Conservation (phyloP, 2,888 invertebrate genomes). For the Lithophane ornitopus region DNA sequence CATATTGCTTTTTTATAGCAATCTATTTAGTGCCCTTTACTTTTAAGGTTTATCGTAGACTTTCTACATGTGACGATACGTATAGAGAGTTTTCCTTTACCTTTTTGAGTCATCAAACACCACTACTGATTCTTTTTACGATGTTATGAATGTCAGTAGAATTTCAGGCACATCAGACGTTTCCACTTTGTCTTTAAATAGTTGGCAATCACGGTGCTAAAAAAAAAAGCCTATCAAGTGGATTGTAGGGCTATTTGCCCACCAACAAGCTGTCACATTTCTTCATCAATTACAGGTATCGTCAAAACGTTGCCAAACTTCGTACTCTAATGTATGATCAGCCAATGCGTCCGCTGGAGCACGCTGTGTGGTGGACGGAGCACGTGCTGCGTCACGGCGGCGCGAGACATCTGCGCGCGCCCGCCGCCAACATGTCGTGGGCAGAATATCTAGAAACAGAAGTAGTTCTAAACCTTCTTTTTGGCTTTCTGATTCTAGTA, state of each 20-base stretch:
- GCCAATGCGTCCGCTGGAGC: conserved; percentile 61
- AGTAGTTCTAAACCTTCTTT: conserved; percentile 51
- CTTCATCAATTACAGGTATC: conserved; percentile 43
- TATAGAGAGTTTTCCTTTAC: not conserved
- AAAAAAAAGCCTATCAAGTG: not conserved
- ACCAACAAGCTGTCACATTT: not conserved
- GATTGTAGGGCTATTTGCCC: not conserved
- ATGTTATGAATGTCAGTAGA: not conserved
- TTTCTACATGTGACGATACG: no score
- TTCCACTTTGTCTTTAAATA: not conserved
- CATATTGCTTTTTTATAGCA: no score
- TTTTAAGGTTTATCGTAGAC: no score
- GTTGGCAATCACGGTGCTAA: not conserved
- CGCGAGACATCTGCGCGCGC: not conserved
- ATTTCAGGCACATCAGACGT: not conserved
- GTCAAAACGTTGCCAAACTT: conserved; percentile 44
- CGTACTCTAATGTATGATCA: conserved; percentile 26
- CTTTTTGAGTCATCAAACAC: not conserved
- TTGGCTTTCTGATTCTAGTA: conserved; percentile 32
- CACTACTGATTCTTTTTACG: not conserved
- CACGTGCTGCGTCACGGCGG: conserved; percentile 9
- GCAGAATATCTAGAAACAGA: conserved; percentile 65
- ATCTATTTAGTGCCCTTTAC: no score
- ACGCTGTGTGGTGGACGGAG: conserved; percentile 72
- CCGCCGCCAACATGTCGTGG: conserved; percentile 57